Evolutionary conservation across 2,797 vertebrate species (phyloP).

Genomic region (Typhlichthys eigenmanni): DNA sequence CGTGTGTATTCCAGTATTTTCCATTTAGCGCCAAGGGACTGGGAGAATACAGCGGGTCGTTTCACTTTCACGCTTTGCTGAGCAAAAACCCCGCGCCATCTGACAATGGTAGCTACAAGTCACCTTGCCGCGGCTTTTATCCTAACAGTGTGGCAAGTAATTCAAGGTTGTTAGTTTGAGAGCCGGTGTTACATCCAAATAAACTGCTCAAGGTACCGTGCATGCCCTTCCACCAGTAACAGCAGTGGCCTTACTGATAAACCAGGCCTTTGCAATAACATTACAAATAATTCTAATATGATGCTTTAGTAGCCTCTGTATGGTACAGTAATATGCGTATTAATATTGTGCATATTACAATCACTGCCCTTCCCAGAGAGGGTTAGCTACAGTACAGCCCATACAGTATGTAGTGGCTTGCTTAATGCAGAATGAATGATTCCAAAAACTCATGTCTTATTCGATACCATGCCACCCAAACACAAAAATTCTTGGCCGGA

Average conservation of each 20-base stretch:
- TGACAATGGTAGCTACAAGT: conserved; percentile 60
- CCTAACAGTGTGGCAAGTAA: conserved; percentile 44
- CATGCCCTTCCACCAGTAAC: conserved; percentile 10
- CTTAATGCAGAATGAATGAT: background rate
- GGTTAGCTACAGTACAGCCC: background rate
- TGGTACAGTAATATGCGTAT: background rate
- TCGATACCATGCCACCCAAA: too few species aligned
- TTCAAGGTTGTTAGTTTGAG: conserved; percentile 54
- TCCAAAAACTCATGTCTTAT: too few species aligned
- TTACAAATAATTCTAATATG: conserved; percentile 13
- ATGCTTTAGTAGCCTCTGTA: background rate
- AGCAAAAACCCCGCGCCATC: conserved; percentile 55
- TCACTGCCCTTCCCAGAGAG: background rate
- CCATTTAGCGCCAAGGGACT: conserved; percentile 53
- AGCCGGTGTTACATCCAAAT: conserved; percentile 34
- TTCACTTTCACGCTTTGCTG: conserved; percentile 65
- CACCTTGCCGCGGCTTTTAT: conserved; percentile 59
- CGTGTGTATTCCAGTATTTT: conserved; percentile 45
- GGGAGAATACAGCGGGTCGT: conserved; percentile 51
- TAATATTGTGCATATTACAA: background rate
- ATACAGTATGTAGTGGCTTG: background rate
- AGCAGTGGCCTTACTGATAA: conserved; percentile 18
- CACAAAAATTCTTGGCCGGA: too few species aligned
- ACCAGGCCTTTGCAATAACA: conserved; percentile 8
- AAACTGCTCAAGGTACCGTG: conserved; percentile 26